Evolutionary conservation across 23 tunicate genomes (phyloP).

Genomic region (Trididemnum clinides): DNA sequence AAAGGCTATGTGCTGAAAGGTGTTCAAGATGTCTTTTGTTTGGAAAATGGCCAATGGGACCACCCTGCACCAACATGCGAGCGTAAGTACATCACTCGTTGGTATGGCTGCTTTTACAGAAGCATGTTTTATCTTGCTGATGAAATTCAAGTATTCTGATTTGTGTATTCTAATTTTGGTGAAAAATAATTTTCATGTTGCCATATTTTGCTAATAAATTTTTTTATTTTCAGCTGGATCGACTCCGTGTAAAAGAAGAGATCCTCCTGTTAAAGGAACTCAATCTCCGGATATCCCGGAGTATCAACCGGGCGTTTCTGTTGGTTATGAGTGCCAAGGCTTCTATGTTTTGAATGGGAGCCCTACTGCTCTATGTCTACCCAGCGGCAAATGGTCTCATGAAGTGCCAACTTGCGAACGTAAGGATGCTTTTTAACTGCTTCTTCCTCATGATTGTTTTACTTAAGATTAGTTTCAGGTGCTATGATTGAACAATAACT

Average conservation of each 20-base stretch:
- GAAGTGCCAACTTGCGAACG: not conserved
- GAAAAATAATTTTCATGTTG: not conserved
- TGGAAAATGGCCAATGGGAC: not conserved
- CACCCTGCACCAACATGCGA: not conserved
- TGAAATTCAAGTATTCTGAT: too few species aligned
- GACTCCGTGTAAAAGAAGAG: not conserved
- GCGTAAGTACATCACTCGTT: too few species aligned
- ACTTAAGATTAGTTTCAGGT: too few species aligned
- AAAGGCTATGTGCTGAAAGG: not conserved
- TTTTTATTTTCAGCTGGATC: not conserved
- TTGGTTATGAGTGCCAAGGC: not conserved
- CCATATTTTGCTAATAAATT: not conserved
- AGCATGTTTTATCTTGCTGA: too few species aligned
- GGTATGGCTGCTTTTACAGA: too few species aligned
- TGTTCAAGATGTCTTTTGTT: not conserved
- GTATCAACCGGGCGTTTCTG: not conserved
- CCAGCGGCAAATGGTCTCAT: not conserved
- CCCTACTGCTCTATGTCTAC: not conserved
- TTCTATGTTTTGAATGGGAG: not conserved
- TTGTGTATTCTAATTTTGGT: not conserved
- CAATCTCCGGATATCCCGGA: not conserved
- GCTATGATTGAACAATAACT: too few species aligned
- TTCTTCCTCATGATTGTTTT: too few species aligned
- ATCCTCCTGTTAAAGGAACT: not conserved
- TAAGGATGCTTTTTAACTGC: too few species aligned